Evolutionary conservation across 1,140 invertebrate genomes (phyloP), one percentile per base, ranked within the genome.

Genomic region (Luehdorfia chinensis): DNA sequence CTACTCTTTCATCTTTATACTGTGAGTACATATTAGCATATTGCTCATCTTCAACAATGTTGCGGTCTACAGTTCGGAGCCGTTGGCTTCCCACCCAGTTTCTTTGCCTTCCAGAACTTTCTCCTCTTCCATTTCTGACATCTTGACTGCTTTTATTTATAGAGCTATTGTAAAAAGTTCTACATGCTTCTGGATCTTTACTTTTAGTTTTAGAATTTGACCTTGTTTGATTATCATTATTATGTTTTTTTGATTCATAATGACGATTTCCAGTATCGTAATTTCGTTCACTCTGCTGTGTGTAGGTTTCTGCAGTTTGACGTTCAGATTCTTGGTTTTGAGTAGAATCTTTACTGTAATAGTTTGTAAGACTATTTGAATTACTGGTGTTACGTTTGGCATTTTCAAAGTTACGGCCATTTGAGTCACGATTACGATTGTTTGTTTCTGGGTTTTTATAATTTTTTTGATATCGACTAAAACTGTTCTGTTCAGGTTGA

Each of bases 151-250:
- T 64, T 50, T 77, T 76, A 58, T 55, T 56, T 9, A 72, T 71
- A 19, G 64, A 55, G 56, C 77, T 84, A 56, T 83, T 84, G 47
- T 84, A 83, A 49, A 75, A 84, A 27, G 75, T 79, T 5, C 71
- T 57, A 44, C 58, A 57, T 39, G 57, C 55, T 37, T 78, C 73
- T 39, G 58, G 23, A 32, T 84, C 80, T 62, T 73, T 77, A 39
- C 58, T 66, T 51, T 75, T 84, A 47, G 61, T 32, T 56, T 77
- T 81, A 31, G 59, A 59, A 66, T 81, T 74, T 9, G 31, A 25
- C 47, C 68, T 79, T 18, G 49, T 39, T 68, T 74, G 67, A 8
- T 19, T 46, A 23, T 58, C 36, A 25, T 66, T 58, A 31, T 50
- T 51, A 47, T 51, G 33, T 16, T 21, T 55, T 25, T 43, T 45